These are phyloP conservation scores for Saxidomus purpurata DNA, from an alignment of 1,140 invertebrate species.

Conservation along the genomic window DNA sequence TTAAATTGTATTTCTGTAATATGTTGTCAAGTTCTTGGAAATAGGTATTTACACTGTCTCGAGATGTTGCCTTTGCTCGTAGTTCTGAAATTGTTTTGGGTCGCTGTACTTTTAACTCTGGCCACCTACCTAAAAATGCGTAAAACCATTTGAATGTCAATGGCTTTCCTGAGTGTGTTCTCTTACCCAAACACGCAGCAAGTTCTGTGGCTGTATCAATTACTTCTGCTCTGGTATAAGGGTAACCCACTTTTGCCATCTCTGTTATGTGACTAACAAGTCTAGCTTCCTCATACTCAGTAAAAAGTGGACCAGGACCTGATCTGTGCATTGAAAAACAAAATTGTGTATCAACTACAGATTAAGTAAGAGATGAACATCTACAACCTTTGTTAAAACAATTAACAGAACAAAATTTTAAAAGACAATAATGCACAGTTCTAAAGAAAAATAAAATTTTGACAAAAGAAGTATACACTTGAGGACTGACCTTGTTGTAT, in stretches of 20 bases:
- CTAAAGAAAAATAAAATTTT: not conserved
- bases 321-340: not conserved
- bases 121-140: constrained; percentile 10
- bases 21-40: not conserved
- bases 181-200: not conserved
- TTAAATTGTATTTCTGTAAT: not conserved
- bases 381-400: no score
- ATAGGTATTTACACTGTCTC: not conserved
- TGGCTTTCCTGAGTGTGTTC: not conserved
- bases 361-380: no score
- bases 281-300: not conserved
- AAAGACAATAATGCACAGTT: not conserved
- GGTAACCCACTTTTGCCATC: not conserved
- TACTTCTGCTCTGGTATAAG: not conserved
- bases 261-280: not conserved
- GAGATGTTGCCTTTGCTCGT: not conserved
- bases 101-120: not conserved
- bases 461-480: not conserved
- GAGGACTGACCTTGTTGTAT: not conserved
- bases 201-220: not conserved
- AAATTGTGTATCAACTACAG: no score
- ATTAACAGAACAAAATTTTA: not conserved
- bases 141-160: constrained; percentile 20
- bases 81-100: not conserved
- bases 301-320: constrained; percentile 31